Percentiles rank a stretch among this genome's conserved stretches.
These are phyloP conservation scores for Zelleria hepariella DNA, from an alignment of 2,888 invertebrate species.

Conservation along the genomic window DNA sequence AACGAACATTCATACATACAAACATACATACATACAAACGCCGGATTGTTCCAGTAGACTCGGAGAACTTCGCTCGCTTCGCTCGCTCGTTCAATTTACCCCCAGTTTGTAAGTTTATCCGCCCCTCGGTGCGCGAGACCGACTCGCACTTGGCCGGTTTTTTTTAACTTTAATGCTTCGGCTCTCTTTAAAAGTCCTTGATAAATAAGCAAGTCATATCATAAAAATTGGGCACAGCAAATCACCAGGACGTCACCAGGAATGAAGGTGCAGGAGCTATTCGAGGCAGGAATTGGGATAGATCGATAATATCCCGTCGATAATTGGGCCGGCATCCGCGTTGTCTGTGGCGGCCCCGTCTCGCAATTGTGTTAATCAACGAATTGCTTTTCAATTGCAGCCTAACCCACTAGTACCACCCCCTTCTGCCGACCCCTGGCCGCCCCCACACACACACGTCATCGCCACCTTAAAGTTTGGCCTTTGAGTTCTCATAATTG, in stretches of 20 bases:
- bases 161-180: too few relatives aligned
- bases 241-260: not conserved
- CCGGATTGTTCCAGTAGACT: too few relatives aligned
- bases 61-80: too few relatives aligned
- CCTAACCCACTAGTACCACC: constrained; percentile 8
- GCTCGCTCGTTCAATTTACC: too few relatives aligned
- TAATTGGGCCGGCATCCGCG: constrained; percentile 43
- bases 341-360: constrained; percentile 17
- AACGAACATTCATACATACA: too few relatives aligned
- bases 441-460: not conserved
- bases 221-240: not conserved
- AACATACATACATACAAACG: too few relatives aligned
- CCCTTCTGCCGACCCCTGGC: constrained; percentile 16
- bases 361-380: constrained; percentile 40
- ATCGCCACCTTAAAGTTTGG: not conserved
- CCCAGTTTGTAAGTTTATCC: too few relatives aligned
- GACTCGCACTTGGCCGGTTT: too few relatives aligned
- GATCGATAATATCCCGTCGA: constrained; percentile 40
- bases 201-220: too few relatives aligned
- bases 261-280: not conserved
- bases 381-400: constrained; percentile 42
- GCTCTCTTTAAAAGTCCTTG: too few relatives aligned
- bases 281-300: not conserved
- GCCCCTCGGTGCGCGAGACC: too few relatives aligned
- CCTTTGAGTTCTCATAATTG: too few relatives aligned